Conservation (phyloP, 2,797 vertebrate species). For the Oreonectes daqikongensis region DNA sequence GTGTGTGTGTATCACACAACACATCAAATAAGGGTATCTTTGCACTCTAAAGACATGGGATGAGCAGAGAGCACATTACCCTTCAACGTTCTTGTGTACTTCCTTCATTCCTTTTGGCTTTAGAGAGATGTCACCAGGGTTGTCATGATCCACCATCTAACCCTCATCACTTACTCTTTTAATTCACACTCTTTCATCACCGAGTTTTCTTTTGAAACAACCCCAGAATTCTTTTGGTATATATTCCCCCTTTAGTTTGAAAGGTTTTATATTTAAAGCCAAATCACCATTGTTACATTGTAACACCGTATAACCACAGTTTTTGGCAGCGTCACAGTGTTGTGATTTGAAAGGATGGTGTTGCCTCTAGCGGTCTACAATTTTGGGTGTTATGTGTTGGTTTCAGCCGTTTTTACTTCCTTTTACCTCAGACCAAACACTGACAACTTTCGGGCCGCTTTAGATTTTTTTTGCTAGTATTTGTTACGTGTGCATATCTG, state of each 20-base stretch:
- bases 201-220: constrained; percentile 57
- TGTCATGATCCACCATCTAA: constrained; percentile 86
- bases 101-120: constrained; percentile 92
- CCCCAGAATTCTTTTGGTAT: constrained; percentile 78
- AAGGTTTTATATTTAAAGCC: constrained; percentile 64
- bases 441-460: constrained; percentile 73
- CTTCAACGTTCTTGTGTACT: constrained; percentile 86
- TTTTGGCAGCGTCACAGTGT: constrained; percentile 78
- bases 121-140: constrained; percentile 85
- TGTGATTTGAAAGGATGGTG: constrained; percentile 75
- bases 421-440: constrained; percentile 76
- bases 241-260: constrained; percentile 69
- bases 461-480: constrained; percentile 77
- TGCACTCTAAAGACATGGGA: constrained; percentile 94
- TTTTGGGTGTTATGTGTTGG: constrained; percentile 78
- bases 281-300: constrained; percentile 55
- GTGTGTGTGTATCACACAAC: constrained; percentile 43
- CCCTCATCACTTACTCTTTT: constrained; percentile 84
- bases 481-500: constrained; percentile 76
- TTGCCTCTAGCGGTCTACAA: constrained; percentile 78
- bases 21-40: constrained; percentile 86
- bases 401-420: not conserved
- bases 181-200: constrained; percentile 69
- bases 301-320: constrained; percentile 61
- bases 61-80: constrained; percentile 89